Conservation (phyloP, 1,140 invertebrate genomes). For the Zaprionus capensis region DNA sequence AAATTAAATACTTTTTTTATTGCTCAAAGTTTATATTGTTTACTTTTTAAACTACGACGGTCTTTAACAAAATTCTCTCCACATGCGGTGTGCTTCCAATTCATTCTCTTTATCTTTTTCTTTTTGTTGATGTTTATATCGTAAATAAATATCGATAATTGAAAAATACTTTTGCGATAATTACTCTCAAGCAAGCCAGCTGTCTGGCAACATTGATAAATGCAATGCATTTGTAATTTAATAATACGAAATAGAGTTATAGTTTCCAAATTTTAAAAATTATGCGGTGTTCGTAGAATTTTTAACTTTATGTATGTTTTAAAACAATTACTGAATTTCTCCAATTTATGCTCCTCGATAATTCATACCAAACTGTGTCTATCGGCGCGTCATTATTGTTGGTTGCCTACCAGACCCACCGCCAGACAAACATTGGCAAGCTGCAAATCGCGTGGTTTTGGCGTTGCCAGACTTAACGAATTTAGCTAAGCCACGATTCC, state of each 20-base stretch:
- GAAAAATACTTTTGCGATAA: background rate
- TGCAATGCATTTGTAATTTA: background rate
- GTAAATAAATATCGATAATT: constrained; percentile 1
- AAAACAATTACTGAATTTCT: background rate
- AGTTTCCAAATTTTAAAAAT: background rate
- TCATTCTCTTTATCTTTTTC: constrained; percentile 28
- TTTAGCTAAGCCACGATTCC: background rate
- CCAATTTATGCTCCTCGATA: background rate
- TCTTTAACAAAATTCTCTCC: constrained; percentile 4
- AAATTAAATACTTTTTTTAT: background rate
- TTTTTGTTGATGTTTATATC: constrained; percentile 34
- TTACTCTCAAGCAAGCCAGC: background rate
- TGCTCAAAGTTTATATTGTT: background rate
- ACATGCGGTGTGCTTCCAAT: constrained; percentile 20
- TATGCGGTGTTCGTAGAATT: background rate
- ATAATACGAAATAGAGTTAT: background rate
- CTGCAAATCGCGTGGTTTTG: constrained; percentile 34
- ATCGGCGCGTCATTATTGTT: constrained; percentile 4
- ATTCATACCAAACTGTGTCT: background rate
- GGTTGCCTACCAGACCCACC: background rate
- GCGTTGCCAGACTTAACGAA: constrained; percentile 28
- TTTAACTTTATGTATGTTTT: background rate
- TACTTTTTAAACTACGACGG: background rate
- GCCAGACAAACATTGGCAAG: constrained; percentile 4
- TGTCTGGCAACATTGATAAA: constrained; percentile 2